These are phyloP conservation scores for Geophilus truncorum DNA, from an alignment of 2,888 invertebrate genomes.

Conservation along the genomic window DNA sequence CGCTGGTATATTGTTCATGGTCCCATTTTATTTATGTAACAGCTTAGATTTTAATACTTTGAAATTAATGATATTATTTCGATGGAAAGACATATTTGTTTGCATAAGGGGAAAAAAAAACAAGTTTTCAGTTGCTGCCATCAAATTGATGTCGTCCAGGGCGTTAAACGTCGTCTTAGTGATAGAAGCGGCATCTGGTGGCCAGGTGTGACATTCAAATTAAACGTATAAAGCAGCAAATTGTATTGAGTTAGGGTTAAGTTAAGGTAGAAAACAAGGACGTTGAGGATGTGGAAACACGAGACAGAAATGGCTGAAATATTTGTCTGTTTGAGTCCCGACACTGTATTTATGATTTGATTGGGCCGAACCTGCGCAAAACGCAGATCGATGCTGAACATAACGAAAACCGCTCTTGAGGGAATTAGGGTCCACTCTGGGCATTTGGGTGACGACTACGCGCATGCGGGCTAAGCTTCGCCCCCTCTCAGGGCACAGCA, in stretches of 20 bases:
- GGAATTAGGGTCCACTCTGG: background rate
- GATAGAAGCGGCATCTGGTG: background rate
- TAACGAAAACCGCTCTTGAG: background rate
- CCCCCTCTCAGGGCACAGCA: slow-evolving; percentile 46
- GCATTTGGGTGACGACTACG: background rate
- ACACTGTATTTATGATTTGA: background rate
- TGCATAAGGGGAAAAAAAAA: background rate
- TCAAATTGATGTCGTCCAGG: background rate
- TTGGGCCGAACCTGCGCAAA: background rate
- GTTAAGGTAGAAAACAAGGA: background rate
- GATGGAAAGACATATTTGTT: background rate
- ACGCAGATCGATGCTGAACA: background rate
- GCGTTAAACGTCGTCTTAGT: background rate
- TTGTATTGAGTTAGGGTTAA: background rate
- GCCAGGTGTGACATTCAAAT: background rate
- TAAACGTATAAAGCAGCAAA: background rate
- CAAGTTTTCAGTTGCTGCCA: background rate
- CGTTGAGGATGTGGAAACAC: background rate
- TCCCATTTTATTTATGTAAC: background rate
- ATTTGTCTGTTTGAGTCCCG: background rate
- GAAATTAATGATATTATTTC: background rate
- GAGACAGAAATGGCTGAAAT: background rate
- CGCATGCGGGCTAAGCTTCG: slow-evolving; percentile 45
- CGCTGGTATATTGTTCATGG: background rate
- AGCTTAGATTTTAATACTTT: background rate